Conservation (phyloP, 2,888 invertebrate species). For the Cotesia congregata region DNA sequence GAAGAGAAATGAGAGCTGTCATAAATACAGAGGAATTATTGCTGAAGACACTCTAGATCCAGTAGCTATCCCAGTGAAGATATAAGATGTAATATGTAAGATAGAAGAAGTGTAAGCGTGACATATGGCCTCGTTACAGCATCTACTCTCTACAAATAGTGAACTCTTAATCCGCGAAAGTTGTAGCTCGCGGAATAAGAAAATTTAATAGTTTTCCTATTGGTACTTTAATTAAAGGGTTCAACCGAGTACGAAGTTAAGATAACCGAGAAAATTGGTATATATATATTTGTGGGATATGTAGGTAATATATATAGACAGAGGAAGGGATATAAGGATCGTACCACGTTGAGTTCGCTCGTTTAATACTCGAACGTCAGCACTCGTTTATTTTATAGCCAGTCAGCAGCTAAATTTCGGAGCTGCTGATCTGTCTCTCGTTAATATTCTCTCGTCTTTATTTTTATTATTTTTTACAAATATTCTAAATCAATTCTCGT, state of each 20-base stretch:
- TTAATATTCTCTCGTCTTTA: conserved; percentile 1
- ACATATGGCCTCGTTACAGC: conserved; percentile 4
- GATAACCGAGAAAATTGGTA: conserved; percentile 40
- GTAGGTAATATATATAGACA: not conserved
- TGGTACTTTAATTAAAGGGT: conserved; percentile 49
- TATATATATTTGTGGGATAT: not conserved
- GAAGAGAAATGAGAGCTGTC: conserved; percentile 10
- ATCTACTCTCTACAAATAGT: conserved; percentile 5
- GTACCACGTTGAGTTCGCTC: conserved; percentile 31
- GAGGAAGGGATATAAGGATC: not conserved
- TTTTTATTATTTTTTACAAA: not conserved
- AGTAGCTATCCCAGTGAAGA: not conserved
- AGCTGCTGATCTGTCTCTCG: conserved; percentile 9
- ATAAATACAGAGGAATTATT: conserved; percentile 21
- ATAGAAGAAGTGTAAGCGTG: not conserved
- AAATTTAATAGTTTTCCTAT: conserved; percentile 47
- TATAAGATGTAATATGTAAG: not conserved
- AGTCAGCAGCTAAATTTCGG: conserved; percentile 7
- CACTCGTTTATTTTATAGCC: conserved; percentile 30
- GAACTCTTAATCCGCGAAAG: not conserved
- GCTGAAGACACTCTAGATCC: conserved; percentile 1
- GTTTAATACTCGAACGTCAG: conserved; percentile 42
- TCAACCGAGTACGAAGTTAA: conserved; percentile 48
- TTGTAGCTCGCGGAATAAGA: not conserved
- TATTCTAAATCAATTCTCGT: not conserved